phyloP scores from a whole-genome alignment of 2,888 invertebrate genomes.

The Periphyllus acericola region DNA sequence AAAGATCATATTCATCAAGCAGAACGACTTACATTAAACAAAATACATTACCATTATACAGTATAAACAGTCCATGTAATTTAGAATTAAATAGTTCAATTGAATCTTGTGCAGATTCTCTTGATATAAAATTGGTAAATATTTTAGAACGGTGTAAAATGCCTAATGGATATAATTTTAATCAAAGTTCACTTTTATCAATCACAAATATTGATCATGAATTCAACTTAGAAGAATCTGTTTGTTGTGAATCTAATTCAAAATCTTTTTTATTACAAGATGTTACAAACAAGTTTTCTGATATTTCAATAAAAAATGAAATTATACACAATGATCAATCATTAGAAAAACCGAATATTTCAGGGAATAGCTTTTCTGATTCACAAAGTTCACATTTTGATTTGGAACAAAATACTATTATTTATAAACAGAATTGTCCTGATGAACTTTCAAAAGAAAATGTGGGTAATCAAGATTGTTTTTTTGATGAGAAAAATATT shows the following conservation, averaged over 20 bases:
- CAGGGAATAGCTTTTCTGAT: not conserved
- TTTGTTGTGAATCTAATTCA: not conserved
- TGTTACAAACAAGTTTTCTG: not conserved
- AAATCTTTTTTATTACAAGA: not conserved
- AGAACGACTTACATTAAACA: not conserved
- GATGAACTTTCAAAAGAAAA: not conserved
- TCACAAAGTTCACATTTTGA: slow-evolving; percentile 23
- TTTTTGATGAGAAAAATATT: slow-evolving; percentile 14
- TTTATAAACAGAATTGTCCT: not conserved
- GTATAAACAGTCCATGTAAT: not conserved
- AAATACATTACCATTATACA: not conserved
- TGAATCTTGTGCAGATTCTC: not conserved
- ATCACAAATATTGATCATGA: not conserved
- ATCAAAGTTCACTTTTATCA: not conserved
- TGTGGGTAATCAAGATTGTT: not conserved
- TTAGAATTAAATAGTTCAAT: not conserved
- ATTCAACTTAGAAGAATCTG: not conserved
- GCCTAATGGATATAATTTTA: not conserved
- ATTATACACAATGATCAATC: not conserved
- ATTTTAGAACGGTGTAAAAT: not conserved
- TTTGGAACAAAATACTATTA: slow-evolving; percentile 28
- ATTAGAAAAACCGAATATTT: not conserved
- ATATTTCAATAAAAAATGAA: slow-evolving; percentile 8
- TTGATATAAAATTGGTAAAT: not conserved
- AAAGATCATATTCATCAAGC: too few species aligned